Evolutionary conservation across 2,888 invertebrate genomes (phyloP), one percentile per base, ranked within the genome.

Genomic region (Stenoptilia bipunctidactyla): DNA sequence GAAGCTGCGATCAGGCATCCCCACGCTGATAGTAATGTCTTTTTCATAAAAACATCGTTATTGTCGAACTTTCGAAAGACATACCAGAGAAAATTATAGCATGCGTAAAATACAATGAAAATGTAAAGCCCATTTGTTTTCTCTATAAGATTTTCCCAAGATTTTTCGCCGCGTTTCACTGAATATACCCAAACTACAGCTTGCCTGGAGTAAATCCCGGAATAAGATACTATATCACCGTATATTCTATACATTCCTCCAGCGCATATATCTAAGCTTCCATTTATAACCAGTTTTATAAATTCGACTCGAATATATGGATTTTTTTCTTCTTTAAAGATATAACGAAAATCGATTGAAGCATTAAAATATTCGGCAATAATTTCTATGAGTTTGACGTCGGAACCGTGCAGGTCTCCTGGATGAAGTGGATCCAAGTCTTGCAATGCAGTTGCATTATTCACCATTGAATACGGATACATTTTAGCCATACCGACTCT

Each of bases 201-300:
- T 51, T 77, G 73, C 13, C 58, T 53, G 0, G 53, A 52, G 40
- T 80, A 79, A 1, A 64, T 41, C 0, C 79, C 79, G 1, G 77
- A 75, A 44, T 79, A 82, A 2, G 56, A 60, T 0, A 80, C 66
- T 0, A 43, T 1, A n/a, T 71, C 58, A 5, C 69, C 73, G 30
- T 63, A 76, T 2, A 67, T 46, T 42, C 68, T 59, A 25, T 71
- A 75, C 0, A 71, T 46, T 0, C 79, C 80, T 0, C 82, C 79
- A 6, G 69, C 73, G 37, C 66, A 66, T 0, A 55, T 49, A 33
- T 82, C 75, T 1, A 80, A 46, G 25, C 61, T 71, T 2, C 66
- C 71, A 44, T 80, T 73, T 1, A 51, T 5, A 1, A 82, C 3
- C n/a, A 58, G 60, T 1, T 54, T 34, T 15, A 75, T 8, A 45